These are phyloP conservation scores for Ganaspis sp. DNA, from an alignment of 1,140 invertebrate species.

Conservation along the genomic window DNA sequence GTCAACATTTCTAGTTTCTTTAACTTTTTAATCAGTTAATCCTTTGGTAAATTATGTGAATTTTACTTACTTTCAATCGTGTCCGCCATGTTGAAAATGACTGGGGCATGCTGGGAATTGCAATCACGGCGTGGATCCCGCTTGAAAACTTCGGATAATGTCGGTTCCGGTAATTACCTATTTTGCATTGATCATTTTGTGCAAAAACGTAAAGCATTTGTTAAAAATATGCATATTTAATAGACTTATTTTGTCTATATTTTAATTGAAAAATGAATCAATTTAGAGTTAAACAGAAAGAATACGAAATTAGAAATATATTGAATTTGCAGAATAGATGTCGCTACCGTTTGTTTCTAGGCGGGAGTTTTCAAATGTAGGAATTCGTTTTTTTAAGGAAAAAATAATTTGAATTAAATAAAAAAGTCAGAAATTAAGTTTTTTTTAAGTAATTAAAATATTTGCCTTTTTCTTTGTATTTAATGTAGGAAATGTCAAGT, in stretches of 20 bases:
- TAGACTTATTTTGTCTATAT: too few species aligned
- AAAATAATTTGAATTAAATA: neutral
- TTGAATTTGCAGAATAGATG: neutral
- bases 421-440: neutral
- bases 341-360: neutral
- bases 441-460: neutral
- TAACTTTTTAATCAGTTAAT: constrained; percentile 49
- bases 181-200: too few species aligned
- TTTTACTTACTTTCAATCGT: constrained; percentile 84
- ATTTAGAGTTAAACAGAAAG: too few species aligned
- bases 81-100: constrained; percentile 85
- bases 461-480: too few species aligned
- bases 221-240: too few species aligned
- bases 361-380: neutral
- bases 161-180: constrained; percentile 10
- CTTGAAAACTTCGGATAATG: constrained; percentile 27
- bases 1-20: constrained; percentile 3
- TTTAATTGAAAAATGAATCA: too few species aligned
- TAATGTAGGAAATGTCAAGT: neutral
- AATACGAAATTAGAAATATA: too few species aligned
- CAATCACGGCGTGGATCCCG: constrained; percentile 48
- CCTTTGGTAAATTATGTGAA: constrained; percentile 57
- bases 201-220: too few species aligned
- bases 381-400: neutral
- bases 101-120: constrained; percentile 70